phyloP scores from a whole-genome alignment of 2,888 invertebrate genomes.

The Nudaria mundana region DNA sequence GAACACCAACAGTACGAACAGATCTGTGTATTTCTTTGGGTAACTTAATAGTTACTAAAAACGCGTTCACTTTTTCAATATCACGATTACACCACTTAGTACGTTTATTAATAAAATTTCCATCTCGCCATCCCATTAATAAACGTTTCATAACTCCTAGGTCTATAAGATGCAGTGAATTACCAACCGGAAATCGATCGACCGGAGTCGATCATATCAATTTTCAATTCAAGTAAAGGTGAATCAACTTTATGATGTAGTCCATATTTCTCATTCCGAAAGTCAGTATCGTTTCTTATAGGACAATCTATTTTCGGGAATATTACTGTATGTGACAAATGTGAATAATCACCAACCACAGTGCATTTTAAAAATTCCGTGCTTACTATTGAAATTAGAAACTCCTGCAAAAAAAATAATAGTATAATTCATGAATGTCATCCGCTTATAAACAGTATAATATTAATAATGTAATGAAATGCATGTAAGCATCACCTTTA shows the following conservation, averaged over 20 bases:
- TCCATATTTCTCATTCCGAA: constrained; percentile 7
- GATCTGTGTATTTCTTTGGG: constrained; percentile 5
- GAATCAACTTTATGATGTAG: constrained; percentile 12
- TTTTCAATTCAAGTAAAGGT: constrained; percentile 6
- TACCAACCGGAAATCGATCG: constrained; percentile 17
- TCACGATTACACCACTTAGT: constrained; percentile 8
- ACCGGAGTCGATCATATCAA: constrained; percentile 14
- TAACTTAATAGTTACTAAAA: constrained; percentile 6
- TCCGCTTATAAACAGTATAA: too few species aligned
- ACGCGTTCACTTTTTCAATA: constrained; percentile 11
- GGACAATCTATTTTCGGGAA: constrained; percentile 4
- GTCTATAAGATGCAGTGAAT: constrained; percentile 16
- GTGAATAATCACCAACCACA: constrained; percentile 29
- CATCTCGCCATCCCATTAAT: constrained; percentile 19
- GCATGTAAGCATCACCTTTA: neutral
- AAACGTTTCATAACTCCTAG: constrained; percentile 22
- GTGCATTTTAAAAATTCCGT: constrained; percentile 28
- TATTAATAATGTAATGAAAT: too few species aligned
- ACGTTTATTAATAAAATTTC: neutral
- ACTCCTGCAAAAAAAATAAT: constrained; percentile 14
- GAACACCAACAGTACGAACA: neutral
- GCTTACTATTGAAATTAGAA: constrained; percentile 21
- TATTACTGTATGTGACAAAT: constrained; percentile 23
- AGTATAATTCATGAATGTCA: too few species aligned
- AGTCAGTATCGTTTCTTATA: constrained; percentile 10